Base-by-base conservation (phyloP, 1,140 invertebrate genomes). In the Drosophila dunni region DNA sequence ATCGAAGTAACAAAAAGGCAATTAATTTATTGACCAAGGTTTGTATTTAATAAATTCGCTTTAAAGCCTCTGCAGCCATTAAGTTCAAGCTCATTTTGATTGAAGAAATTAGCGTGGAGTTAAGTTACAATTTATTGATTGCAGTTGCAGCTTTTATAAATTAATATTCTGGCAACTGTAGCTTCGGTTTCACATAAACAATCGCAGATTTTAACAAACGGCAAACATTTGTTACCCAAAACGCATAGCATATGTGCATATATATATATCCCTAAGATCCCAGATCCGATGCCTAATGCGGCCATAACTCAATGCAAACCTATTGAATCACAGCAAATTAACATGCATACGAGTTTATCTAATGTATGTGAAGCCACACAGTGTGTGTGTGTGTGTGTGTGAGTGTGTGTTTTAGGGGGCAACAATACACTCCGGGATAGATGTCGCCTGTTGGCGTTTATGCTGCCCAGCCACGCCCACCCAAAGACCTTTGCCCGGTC, bases 271-370 rank as follows among this genome's bases (percentile, higher is more conserved):
- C 44, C 42, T 24, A 57, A 67, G 56, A 75, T 24, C 34, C 24
- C 56, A 40, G 34, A 42, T 73, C 66, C 57, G 50, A 70, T 65
- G 76, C 79, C 72, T 88, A 86, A 80, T 86, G 83, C 72, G 54
- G 51, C 76, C 79, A 88, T 86, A 88, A 88, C 77, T 88, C 83
- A 89, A 88, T 88, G 72, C 65, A 45, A 89, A 83, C 83, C 84
- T 89, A 88, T 88, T 89, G 83, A 89, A 89, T 88, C 83, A 88
- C 76, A 89, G 77, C 84, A 88, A 88, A 88, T 88, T 88, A 89
- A 88, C 83, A 88, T 88, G 84, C 83, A 86, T 75, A 77, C 71
- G 65, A 69, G 71, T 69, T 69, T 74, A 69, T 74, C 65, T 69
- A 44, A 8, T 69, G 78, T 74, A 45, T 64, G 20, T 77, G 56